Evolutionary conservation across 2,888 invertebrate genomes (phyloP), one percentile per base, ranked within the genome.

Genomic region (Rosalia funebris): DNA sequence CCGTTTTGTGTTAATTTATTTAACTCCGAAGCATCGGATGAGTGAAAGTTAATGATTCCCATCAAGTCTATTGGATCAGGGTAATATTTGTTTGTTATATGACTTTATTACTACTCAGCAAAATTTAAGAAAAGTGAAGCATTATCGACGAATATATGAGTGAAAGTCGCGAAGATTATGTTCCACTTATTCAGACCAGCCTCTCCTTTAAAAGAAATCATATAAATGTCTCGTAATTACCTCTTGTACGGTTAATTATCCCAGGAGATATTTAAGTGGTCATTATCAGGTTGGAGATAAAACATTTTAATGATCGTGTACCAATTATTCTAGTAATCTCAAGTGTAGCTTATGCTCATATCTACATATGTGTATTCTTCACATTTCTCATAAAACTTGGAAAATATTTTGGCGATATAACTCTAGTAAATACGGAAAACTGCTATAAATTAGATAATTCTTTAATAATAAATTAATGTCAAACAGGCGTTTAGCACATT

Each of bases 31-130:
- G 19, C 5, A 44, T 20, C 10, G 20, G 44, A 44, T 20, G 44
- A 20, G 44, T 11, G 44, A 44, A 44, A 44, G 44, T 44, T 44
- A 17, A 17, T 15, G 4, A n/a, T 42, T n/a, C 11, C 34, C 10
- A 42, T 44, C 44, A 44, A 20, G 12, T 1, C n/a, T 2, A 44
- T 44, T 41, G 16, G 1, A 12, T 11, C 20, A 11, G 20, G 20
- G 16, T 12, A 44, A 12, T 44, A 14, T 19, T 19, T 34, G 10
- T 34, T 20, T 11, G 1, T 44, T 44, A 44, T 44, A 5, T 12
- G n/a, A 20, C 10, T 12, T 17, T 41, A 16, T 4, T 16, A 16
- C 20, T 20, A 11, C 17, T 19, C 9, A 19, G 19, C 10, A 11
- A 19, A 12, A 14, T 15, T 20, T n/a, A 19, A 44, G 9, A 17